These are phyloP conservation scores for Hystrix cristata DNA, from an alignment of 2,113 vertebrate genomes.

Conservation along the genomic window DNA sequence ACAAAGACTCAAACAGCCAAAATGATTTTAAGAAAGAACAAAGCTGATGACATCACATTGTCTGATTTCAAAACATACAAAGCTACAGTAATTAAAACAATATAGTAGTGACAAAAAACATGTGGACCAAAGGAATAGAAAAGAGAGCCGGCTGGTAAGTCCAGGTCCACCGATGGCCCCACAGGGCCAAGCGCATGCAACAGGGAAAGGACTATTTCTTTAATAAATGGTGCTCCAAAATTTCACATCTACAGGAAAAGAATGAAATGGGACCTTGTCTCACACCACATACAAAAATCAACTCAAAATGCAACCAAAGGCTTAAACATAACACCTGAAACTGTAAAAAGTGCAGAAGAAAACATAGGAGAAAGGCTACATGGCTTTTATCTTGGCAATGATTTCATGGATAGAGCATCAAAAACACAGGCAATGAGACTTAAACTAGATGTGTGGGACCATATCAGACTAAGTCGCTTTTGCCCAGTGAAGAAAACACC, in stretches of 20 bases:
- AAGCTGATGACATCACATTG: background rate
- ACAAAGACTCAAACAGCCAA: background rate
- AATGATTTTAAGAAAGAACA: background rate
- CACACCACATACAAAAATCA: background rate
- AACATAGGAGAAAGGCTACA: background rate
- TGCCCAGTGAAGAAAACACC: background rate
- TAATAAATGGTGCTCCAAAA: background rate
- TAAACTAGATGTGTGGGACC: background rate
- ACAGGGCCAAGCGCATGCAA: background rate
- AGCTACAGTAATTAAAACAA: background rate
- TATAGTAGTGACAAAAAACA: background rate
- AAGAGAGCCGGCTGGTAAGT: background rate
- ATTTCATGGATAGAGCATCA: background rate
- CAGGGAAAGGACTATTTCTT: background rate
- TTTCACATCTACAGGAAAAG: no score
- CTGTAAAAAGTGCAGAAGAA: background rate
- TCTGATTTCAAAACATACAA: background rate
- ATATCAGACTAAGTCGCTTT: background rate
- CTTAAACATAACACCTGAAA: background rate
- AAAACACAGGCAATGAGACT: background rate
- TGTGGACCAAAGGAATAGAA: background rate
- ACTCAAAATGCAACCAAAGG: background rate
- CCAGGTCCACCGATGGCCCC: background rate
- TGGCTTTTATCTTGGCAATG: background rate
- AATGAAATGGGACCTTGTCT: background rate